phyloP scores from a whole-genome alignment of 2,113 vertebrate species.

The Lophius piscatorius region DNA sequence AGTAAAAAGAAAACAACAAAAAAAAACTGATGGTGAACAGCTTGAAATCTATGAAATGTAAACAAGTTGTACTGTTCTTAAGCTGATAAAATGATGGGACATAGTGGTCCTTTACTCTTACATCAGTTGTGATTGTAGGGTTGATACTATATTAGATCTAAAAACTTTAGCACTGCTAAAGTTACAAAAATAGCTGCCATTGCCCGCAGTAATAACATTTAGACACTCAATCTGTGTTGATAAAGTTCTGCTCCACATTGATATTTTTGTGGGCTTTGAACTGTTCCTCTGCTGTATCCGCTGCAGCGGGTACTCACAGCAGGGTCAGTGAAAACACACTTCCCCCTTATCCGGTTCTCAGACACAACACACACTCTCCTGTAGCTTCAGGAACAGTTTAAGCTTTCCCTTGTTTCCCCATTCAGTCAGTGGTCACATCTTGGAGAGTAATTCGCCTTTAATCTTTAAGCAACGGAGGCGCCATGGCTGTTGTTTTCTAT shows the following conservation, averaged over 20 bases:
- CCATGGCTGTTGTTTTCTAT: slow-evolving; percentile 55
- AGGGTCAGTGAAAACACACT: slow-evolving; percentile 49
- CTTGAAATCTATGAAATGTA: no score
- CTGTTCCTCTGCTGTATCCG: slow-evolving; percentile 29
- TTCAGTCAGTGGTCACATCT: slow-evolving; percentile 29
- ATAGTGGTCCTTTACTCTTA: no score
- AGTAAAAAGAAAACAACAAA: no score
- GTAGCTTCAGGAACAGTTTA: slow-evolving; percentile 34
- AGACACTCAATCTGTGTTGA: slow-evolving; percentile 28
- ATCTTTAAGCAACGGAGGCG: slow-evolving; percentile 35
- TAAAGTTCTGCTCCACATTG: slow-evolving; percentile 31
- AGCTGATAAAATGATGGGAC: no score
- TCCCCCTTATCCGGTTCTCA: slow-evolving; percentile 35
- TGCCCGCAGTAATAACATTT: no score
- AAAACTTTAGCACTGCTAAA: no score
- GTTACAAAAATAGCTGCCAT: no score
- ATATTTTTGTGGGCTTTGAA: slow-evolving; percentile 55
- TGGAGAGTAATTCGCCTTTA: slow-evolving; percentile 42
- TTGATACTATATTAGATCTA: no score
- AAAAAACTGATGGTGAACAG: no score
- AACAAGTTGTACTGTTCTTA: no score
- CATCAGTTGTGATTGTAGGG: no score
- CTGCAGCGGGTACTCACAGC: slow-evolving; percentile 47
- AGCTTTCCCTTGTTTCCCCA: slow-evolving; percentile 31
- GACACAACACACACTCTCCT: slow-evolving; percentile 27